Evolutionary conservation across 2,113 vertebrate genomes (phyloP), one percentile per base, ranked within the genome.

Genomic region (Poeciliopsis retropinna): DNA sequence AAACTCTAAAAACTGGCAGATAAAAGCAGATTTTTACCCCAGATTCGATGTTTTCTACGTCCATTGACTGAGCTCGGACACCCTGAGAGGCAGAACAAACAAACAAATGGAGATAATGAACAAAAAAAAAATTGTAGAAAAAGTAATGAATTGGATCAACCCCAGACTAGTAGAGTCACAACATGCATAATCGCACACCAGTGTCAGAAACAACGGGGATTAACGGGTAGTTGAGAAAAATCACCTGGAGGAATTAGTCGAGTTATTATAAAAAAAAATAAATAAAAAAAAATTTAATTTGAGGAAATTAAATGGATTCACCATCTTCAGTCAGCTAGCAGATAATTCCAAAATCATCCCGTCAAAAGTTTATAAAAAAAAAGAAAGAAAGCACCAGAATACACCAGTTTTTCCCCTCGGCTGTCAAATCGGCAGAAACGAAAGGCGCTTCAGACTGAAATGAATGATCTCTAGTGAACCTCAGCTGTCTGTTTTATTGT

Each of bases 11-110:
- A 22, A 19, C 13, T n/a, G 0, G 11, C 30, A 71, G 12, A 71
- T 51, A 34, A 63, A 60, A 29, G 60, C 60, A 77, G 65, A 73
- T 70, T 9, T 83, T 89, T 92, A 92, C 89, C 86, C 71, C 89
- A 64, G 79, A 85, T 31, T 93, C 92, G 71, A 88, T 61, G 79
- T 69, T 80, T 73, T 90, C 93, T 27, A 90, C 30, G 70, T 94
- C 94, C 78, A 90, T 12, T 0, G 91, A 92, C 7, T 91, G 90
- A 65, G 87, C 64, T 14, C 76, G 68, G 25, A 85, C 57, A 10
- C 89, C 67, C 94, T 95, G 79, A 64, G 66, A 84, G 47, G 51
- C 1, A 70, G 60, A 67, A 19, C 67, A 60, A 8, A 80, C 12
- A 30, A 69, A 39, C 64, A 34, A 37, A 73, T 1, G 31, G 8